A percentile compares a stretch with the other conserved stretches of the same genome.
These are phyloP conservation scores for Nestor notabilis DNA, from an alignment of 2,113 vertebrate species.

Conservation along the genomic window DNA sequence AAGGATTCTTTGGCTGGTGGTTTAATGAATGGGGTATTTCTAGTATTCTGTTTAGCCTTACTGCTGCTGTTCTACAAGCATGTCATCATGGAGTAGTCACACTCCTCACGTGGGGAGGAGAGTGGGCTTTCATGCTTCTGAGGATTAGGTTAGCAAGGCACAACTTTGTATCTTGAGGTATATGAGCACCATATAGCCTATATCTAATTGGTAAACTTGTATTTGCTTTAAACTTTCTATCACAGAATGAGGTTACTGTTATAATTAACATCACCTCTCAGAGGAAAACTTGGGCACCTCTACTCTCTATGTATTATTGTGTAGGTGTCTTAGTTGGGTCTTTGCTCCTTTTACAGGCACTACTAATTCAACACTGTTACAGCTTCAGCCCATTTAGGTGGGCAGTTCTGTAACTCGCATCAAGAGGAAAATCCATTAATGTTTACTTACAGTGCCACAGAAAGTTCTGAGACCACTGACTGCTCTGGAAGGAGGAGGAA, in stretches of 20 bases:
- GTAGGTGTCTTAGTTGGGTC: not conserved
- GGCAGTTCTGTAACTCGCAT: not conserved
- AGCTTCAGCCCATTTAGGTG: not conserved
- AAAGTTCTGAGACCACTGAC: not conserved
- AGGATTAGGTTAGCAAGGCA: not conserved
- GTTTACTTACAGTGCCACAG: not conserved
- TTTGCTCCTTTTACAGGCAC: not conserved
- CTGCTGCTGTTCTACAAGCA: not conserved
- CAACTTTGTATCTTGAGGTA: not conserved
- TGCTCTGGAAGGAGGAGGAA: not conserved
- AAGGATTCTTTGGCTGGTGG: not conserved
- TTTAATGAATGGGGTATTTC: not conserved
- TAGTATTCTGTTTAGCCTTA: slow-evolving; percentile 29
- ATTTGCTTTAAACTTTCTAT: not conserved
- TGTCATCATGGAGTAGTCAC: slow-evolving; percentile 3
- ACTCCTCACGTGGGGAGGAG: not conserved
- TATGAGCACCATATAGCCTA: not conserved
- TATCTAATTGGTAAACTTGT: not conserved
- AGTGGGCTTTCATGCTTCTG: not conserved
- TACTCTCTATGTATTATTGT: accelerated
- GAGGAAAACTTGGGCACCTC: not conserved
- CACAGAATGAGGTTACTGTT: not conserved
- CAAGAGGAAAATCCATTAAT: not conserved
- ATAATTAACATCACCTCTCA: not conserved
- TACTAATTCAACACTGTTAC: not conserved